Conservation (phyloP, 2,113 vertebrate genomes). For the Cebidichthys violaceus region DNA sequence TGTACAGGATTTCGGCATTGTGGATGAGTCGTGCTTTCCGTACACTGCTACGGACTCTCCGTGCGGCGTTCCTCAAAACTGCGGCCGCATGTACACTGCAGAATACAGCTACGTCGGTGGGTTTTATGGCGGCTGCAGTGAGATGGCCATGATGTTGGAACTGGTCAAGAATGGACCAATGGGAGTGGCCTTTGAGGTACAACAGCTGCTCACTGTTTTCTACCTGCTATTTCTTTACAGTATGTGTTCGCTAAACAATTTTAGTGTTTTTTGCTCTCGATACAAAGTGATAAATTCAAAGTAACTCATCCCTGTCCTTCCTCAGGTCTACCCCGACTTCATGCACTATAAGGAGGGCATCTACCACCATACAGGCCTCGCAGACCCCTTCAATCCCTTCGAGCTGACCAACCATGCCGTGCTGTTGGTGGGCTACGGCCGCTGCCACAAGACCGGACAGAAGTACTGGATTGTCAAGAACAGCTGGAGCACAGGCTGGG, state of each 20-base stretch:
- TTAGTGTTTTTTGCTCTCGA: not conserved
- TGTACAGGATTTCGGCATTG: slow-evolving; percentile 92
- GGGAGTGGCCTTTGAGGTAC: slow-evolving; percentile 90
- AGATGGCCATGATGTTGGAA: slow-evolving; percentile 92
- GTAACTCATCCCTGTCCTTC: not conserved
- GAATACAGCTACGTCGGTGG: slow-evolving; percentile 95
- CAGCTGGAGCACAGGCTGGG: slow-evolving; percentile 93
- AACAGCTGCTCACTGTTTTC: not conserved
- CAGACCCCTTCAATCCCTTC: slow-evolving; percentile 90
- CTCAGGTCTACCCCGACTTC: slow-evolving; percentile 90
- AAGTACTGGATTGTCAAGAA: slow-evolving; percentile 98
- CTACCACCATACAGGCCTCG: slow-evolving; percentile 93
- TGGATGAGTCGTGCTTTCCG: slow-evolving; percentile 92
- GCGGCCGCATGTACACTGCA: slow-evolving; percentile 85
- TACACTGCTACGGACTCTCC: slow-evolving; percentile 85
- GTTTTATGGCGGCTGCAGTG: slow-evolving; percentile 96
- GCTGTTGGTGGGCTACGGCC: slow-evolving; percentile 93
- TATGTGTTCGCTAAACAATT: not conserved
- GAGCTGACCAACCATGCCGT: slow-evolving; percentile 97
- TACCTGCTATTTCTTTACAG: not conserved
- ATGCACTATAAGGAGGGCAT: slow-evolving; percentile 88
- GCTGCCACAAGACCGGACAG: slow-evolving; percentile 83
- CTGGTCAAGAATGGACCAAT: slow-evolving; percentile 90
- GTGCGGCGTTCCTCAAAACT: slow-evolving; percentile 81
- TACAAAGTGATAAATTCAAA: too few relatives aligned